Evolutionary conservation across 2,888 invertebrate genomes (phyloP), one percentile per base, ranked within the genome.

Genomic region (Dynastes grantii): DNA sequence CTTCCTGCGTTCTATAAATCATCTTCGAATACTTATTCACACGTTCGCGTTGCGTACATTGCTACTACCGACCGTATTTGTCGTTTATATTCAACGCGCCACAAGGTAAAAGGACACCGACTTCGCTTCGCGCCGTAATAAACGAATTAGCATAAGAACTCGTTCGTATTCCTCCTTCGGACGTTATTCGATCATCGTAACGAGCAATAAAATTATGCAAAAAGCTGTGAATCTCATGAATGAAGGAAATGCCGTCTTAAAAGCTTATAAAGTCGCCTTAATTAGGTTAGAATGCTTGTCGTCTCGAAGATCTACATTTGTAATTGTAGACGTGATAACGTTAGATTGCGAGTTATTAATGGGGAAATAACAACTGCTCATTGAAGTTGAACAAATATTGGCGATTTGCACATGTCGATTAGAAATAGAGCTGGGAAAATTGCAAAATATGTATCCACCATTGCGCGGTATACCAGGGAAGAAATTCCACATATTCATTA

Each of bases 181-280:
- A 75, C 73, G 61, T 75, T 40, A 75, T 75, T 75, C 63, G 61
- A 75, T 75, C 73, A 75, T 61, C 73, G 40, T 75, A 75, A 75
- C 73, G 73, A 45, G 61, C 45, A 61, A 75, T 75, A 75, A 75
- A 75, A 75, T 75, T 75, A 75, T 61, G 73, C 73, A 45, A 61
- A 71, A 75, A 22, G 61, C 73, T 63, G 73, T 29, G 73, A 61
- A 61, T 45, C 61, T 61, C 61, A 61, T 75, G 73, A 49, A 61
- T 75, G 73, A n/a, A 45, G 73, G 73, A 75, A 75, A 55, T 61
- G 29, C 49, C 61, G 40, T 55, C 37, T 71, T 55, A 55, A 71
- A 55, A 2, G 37, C 71, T 55, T 71, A n/a, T 58, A 58, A 29
- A 71, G 9, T 37, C 6, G 55, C 22, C 55, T 58, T 71, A 71